Percentiles rank a stretch among this genome's conserved stretches.
These are phyloP conservation scores for Anagyrus pseudococci DNA, from an alignment of 2,888 invertebrate species.

Conservation along the genomic window DNA sequence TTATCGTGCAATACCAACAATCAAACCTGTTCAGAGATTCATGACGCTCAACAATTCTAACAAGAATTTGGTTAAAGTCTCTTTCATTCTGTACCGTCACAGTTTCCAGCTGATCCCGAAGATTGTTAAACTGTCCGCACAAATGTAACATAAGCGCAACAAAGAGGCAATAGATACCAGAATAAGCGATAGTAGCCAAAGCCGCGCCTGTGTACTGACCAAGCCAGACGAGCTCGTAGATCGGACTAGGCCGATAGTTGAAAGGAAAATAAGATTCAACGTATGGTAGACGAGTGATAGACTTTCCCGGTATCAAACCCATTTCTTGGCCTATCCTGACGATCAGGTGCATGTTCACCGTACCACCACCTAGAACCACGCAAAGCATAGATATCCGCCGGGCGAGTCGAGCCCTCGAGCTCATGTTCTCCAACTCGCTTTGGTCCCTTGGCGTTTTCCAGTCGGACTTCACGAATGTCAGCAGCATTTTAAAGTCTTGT, in stretches of 20 bases:
- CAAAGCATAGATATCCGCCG: constrained; percentile 20
- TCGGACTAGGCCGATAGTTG: constrained; percentile 38
- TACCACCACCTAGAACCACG: constrained; percentile 2
- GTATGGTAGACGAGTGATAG: too few relatives aligned
- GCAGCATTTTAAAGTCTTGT: too few relatives aligned
- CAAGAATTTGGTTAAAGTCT: background rate
- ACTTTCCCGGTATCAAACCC: background rate
- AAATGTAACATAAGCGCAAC: constrained; percentile 47
- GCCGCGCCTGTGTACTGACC: constrained; percentile 44
- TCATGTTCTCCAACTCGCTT: constrained; percentile 22
- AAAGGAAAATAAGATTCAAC: too few relatives aligned
- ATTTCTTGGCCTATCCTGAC: constrained; percentile 22
- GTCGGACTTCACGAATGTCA: constrained; percentile 1
- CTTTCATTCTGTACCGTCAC: background rate
- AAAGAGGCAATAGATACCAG: constrained; percentile 45
- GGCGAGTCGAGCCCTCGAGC: constrained; percentile 3
- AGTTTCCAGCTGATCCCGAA: constrained; percentile 11
- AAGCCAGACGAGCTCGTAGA: constrained; percentile 47
- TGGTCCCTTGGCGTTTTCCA: constrained; percentile 6
- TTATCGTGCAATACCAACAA: too few relatives aligned
- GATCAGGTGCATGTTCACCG: constrained; percentile 5
- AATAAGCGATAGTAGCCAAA: constrained; percentile 42
- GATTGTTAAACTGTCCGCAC: constrained; percentile 46
- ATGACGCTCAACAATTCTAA: background rate
- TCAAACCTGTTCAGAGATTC: background rate